Conservation (phyloP, 1,140 invertebrate species). For the Oryzaephilus surinamensis region DNA sequence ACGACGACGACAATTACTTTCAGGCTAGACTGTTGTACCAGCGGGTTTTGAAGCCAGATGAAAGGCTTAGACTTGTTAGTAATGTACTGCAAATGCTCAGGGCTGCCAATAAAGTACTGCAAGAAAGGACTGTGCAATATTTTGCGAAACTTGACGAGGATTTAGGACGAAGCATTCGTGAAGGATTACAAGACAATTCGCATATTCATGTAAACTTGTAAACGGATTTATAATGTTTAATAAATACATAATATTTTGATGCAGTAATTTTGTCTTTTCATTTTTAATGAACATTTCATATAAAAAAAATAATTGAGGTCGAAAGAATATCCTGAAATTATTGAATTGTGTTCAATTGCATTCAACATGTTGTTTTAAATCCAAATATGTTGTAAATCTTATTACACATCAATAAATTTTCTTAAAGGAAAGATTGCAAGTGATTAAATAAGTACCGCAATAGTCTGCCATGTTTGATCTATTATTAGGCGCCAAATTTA, state of each 20-base stretch:
- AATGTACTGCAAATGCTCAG: slow-evolving; percentile 73
- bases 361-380: too few species aligned
- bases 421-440: too few species aligned
- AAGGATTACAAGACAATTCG: slow-evolving; percentile 11
- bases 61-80: slow-evolving; percentile 57
- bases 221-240: neutral
- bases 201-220: slow-evolving; percentile 6
- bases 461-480: too few species aligned
- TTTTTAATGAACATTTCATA: neutral
- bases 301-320: neutral
- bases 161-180: slow-evolving; percentile 44
- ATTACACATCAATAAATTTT: too few species aligned
- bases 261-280: neutral
- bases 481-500: too few species aligned
- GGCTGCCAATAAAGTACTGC: slow-evolving; percentile 71
- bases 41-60: slow-evolving; percentile 62
- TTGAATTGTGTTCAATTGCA: too few species aligned
- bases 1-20: slow-evolving; percentile 79
- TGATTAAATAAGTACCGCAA: too few species aligned
- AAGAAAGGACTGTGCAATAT: slow-evolving; percentile 66
- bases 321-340: too few species aligned
- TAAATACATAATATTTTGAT: neutral
- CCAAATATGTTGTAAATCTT: too few species aligned
- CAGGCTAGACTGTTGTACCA: slow-evolving; percentile 75
- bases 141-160: slow-evolving; percentile 57